phyloP scores from a whole-genome alignment of 1,140 invertebrate species.

The Bathynomus jamesi region DNA sequence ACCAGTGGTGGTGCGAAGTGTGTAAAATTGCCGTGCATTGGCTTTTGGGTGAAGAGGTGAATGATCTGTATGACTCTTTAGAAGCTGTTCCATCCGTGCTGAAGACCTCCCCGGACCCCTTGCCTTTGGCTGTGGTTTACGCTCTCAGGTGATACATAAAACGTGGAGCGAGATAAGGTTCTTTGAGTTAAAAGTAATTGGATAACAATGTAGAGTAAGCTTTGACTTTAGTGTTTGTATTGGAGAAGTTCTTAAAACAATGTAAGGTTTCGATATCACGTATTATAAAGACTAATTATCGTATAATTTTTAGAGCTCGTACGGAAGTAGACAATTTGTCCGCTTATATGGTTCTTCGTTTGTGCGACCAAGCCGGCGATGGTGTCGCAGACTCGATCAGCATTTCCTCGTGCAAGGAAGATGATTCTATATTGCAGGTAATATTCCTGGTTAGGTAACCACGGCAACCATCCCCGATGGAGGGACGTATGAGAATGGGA shows the following conservation, averaged over 20 bases:
- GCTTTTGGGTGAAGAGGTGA: conserved; percentile 69
- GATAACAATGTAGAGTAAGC: no score
- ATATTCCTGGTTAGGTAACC: conserved; percentile 41
- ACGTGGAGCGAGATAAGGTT: no score
- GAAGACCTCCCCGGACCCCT: conserved; percentile 56
- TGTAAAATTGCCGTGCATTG: conserved; percentile 73
- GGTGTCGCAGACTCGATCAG: conserved; percentile 73
- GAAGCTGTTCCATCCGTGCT: conserved; percentile 56
- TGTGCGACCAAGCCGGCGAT: conserved; percentile 68
- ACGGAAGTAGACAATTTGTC: conserved; percentile 20
- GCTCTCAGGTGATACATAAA: conserved; percentile 54
- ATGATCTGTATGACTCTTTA: conserved; percentile 57
- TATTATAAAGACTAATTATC: no score
- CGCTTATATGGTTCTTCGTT: conserved; percentile 45
- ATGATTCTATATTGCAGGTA: conserved; percentile 61
- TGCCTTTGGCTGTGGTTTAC: conserved; percentile 63
- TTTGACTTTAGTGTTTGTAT: no score
- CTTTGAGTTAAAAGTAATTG: no score
- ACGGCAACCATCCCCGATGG: background rate
- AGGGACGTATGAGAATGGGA: no score
- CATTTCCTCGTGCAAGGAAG: conserved; percentile 62
- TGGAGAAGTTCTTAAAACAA: no score
- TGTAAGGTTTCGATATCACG: no score
- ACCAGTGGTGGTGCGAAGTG: conserved; percentile 80
- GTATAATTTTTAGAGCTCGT: conserved; percentile 25